Percentiles rank a stretch among this genome's conserved stretches.
Evolutionary conservation across 2,888 invertebrate genomes (phyloP).

Genomic region (Ashinkailepas kermadecensis): DNA sequence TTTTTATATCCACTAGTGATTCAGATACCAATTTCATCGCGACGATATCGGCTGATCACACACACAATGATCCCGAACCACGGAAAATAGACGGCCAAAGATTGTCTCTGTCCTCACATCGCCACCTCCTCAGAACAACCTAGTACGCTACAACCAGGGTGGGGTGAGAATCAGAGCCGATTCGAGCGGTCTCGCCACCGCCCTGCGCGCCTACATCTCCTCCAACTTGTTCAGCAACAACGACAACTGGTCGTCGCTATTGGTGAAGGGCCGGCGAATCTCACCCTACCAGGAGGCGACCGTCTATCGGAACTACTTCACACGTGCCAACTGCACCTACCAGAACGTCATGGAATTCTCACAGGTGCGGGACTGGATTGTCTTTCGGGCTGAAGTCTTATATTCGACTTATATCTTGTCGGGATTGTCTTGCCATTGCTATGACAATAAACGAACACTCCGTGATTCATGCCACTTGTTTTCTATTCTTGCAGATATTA

Average conservation of each 20-base stretch:
- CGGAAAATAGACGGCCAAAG: no score
- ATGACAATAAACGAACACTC: no score
- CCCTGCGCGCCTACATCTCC: conserved; percentile 85
- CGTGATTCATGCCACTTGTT: no score
- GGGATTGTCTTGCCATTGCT: no score
- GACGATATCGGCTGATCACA: no score
- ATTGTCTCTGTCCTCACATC: no score
- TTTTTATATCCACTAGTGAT: no score
- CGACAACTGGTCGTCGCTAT: background rate
- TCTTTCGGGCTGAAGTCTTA: no score
- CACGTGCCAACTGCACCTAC: conserved; percentile 72
- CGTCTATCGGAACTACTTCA: conserved; percentile 86
- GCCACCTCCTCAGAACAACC: conserved; percentile 59
- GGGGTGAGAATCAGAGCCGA: conserved; percentile 75
- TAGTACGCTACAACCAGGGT: conserved; percentile 76
- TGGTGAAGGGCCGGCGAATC: conserved; percentile 57
- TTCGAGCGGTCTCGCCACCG: conserved; percentile 73
- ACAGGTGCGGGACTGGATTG: conserved; percentile 45
- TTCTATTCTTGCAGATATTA: conserved; percentile 51
- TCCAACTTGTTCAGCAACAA: conserved; percentile 63
- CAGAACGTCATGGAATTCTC: conserved; percentile 76
- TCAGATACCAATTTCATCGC: no score
- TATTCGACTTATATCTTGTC: no score
- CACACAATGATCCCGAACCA: no score
- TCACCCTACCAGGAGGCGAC: conserved; percentile 88